Conservation (phyloP, 2,113 vertebrate species). For the pig (Sus scrofa) region T2T-Sscrofa CM000830.6:66092501-66093000, state of each 20-base stretch:
- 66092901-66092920: neutral
- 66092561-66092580: neutral
- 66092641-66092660: neutral
- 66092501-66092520: neutral
- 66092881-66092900: neutral
- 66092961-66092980: too few relatives aligned
- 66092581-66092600: neutral
- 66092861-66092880: neutral
- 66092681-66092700: neutral
- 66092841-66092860: neutral
- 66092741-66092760: neutral
- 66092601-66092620: neutral
- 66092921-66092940: neutral
- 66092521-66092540: conserved; percentile 5
- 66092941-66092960: neutral
- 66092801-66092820: neutral
- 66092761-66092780: neutral
- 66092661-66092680: neutral
- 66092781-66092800: neutral
- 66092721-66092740: neutral
- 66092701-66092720: neutral
- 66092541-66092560: neutral
- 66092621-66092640: neutral
- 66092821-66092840: neutral
- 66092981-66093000: too few relatives aligned